Evolutionary conservation across 2,113 vertebrate species (phyloP), one percentile per base, ranked within the genome.

Genomic region (Martes martes): DNA sequence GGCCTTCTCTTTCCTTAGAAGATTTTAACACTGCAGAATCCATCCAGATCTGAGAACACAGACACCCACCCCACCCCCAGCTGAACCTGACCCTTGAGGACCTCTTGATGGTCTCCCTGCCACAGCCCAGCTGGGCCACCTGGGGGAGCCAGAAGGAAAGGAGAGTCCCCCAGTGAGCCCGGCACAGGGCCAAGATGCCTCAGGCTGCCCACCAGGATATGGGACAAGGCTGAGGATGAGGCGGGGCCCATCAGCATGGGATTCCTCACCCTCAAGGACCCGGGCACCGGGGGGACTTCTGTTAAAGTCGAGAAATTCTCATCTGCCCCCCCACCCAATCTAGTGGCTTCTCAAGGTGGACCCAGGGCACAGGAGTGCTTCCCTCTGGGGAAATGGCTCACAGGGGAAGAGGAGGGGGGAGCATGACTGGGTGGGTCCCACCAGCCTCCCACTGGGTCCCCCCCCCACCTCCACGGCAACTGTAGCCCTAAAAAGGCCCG

Each of bases 381-480:
- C 28, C 45, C 74, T 55, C 7, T 11, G 26, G 31, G n/a, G 47
- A 65, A 63, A 45, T 6, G 59, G 47, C 36, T 50, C 13, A 0
- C 33, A 31, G 52, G 86, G 63, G 36, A 4, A 7, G 7, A 19
- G 47, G 50, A 26, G 21, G 14, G 23, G 10, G 69, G 24, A 4
- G 7, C 26, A 16, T 6, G 76, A 36, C 15, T 97, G 98, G 97
- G 97, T 97, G 98, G 96, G 55, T 3, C 39, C 39, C 23, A 0
- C 28, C n/a, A 78, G 85, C 39, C 36, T 50, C 16, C 69, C 42
- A 21, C 83, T 96, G 98, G 96, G 55, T 97, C 83, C 42, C 23
- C 36, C 36, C 36, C 28, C 15, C 5, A 16, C 21, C 18, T 23
- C 28, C 39, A 23, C 47, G 24, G 31, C 19, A 74, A 78, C 33